Evolutionary conservation across 2,113 vertebrate genomes (phyloP).

Genomic region (Rhabdornis inornatus): DNA sequence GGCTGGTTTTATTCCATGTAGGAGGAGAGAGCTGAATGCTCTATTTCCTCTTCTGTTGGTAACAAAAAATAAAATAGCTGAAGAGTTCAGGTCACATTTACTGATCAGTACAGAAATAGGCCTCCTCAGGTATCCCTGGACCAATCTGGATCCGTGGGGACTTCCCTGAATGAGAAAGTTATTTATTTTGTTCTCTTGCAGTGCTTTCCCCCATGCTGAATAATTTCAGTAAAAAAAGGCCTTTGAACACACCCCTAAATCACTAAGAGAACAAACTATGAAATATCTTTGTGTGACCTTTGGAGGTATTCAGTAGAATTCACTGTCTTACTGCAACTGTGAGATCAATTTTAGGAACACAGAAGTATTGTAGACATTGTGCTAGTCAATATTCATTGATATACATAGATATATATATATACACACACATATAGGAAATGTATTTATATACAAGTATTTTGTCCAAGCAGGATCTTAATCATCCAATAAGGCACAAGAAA

Average conservation of each 20-base stretch:
- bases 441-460: not conserved
- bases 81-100: not conserved
- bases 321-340: not conserved
- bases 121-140: not conserved
- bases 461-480: not conserved
- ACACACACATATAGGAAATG: not conserved
- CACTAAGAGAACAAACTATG: not conserved
- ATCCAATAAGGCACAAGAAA: not conserved
- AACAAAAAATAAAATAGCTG: not conserved
- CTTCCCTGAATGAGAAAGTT: not conserved
- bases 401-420: rapidly evolving
- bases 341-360: not conserved
- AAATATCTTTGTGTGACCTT: not conserved
- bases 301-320: not conserved
- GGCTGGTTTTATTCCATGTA: not conserved
- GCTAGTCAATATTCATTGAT: not conserved
- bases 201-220: not conserved
- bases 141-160: not conserved
- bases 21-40: not conserved
- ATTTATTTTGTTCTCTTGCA: not conserved
- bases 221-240: not conserved
- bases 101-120: not conserved
- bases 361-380: not conserved
- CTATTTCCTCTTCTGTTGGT: not conserved
- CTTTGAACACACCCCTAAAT: not conserved